Percentiles rank a stretch among this genome's conserved stretches.
Conservation (phyloP, 35 echinoderm and acorn worm species). For the Lytechinus pictus region DNA sequence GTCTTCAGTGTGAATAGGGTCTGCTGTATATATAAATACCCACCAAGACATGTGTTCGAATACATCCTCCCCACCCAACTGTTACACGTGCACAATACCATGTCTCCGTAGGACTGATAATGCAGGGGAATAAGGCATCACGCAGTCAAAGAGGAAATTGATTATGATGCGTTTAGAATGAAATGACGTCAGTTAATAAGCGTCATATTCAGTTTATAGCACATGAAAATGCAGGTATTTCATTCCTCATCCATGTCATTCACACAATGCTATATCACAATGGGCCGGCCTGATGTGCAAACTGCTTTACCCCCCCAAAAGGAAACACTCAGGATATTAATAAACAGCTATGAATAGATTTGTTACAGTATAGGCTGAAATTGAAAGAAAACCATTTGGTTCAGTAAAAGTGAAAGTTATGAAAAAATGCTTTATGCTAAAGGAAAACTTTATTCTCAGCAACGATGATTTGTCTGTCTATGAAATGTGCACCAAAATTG, state of each 20-base stretch:
- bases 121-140: background rate
- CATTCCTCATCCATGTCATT: background rate
- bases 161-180: background rate
- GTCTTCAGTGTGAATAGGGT: background rate
- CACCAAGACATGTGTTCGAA: background rate
- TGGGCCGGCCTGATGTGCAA: background rate
- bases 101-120: background rate
- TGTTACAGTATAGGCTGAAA: background rate
- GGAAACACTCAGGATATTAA: background rate
- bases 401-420: too few species aligned
- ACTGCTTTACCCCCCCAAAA: background rate
- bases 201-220: constrained; percentile 5
- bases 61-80: background rate
- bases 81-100: background rate
- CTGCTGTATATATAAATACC: background rate
- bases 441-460: too few species aligned
- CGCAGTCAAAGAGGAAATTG: background rate
- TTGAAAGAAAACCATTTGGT: too few species aligned
- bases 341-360: background rate
- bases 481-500: too few species aligned
- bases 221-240: background rate
- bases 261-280: background rate
- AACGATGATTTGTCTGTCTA: too few species aligned
- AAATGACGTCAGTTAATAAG: background rate
- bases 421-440: too few species aligned